Conservation (phyloP, 1,140 invertebrate genomes). For the Cotesia chilonis region DNA sequence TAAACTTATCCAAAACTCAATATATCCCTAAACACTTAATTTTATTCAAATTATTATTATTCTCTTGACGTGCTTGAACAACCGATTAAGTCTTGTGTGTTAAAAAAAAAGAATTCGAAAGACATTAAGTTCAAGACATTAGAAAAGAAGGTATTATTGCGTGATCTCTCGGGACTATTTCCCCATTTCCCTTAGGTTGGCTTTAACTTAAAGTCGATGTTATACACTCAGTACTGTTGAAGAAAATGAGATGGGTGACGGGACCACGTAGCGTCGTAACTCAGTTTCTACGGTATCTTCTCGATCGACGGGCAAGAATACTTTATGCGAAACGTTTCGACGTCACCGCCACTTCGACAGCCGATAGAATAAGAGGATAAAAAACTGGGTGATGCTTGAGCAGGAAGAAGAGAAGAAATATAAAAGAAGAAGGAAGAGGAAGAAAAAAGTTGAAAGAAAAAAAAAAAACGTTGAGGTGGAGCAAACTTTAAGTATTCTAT, state of each 20-base stretch:
- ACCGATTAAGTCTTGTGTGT: not conserved
- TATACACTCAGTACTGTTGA: slow-evolving; percentile 22
- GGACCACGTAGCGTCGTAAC: slow-evolving; percentile 51
- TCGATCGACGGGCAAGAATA: slow-evolving; percentile 56
- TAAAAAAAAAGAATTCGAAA: slow-evolving; percentile 18
- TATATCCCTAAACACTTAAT: too few relatives aligned
- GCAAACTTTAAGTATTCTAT: slow-evolving; percentile 60
- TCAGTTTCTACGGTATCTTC: slow-evolving; percentile 48
- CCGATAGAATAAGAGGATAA: slow-evolving; percentile 28
- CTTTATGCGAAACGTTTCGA: slow-evolving; percentile 60
- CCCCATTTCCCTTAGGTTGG: not conserved
- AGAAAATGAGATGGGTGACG: slow-evolving; percentile 35
- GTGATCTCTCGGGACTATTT: slow-evolving; percentile 25
- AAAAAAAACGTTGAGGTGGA: slow-evolving; percentile 9
- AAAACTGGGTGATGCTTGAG: not conserved
- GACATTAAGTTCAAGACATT: slow-evolving; percentile 31
- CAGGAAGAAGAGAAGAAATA: slow-evolving; percentile 28
- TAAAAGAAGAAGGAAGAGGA: not conserved
- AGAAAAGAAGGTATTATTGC: slow-evolving; percentile 20
- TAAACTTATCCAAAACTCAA: too few relatives aligned
- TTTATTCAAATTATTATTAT: not conserved
- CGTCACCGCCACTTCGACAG: slow-evolving; percentile 47
- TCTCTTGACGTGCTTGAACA: not conserved
- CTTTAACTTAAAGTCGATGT: not conserved
- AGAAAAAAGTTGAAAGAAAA: too few relatives aligned